Percentiles rank a stretch among this genome's conserved stretches.
These are phyloP conservation scores for Lytechinus variegatus DNA, from an alignment of 35 echinoderm and acorn worm species.

Conservation along the genomic window DNA sequence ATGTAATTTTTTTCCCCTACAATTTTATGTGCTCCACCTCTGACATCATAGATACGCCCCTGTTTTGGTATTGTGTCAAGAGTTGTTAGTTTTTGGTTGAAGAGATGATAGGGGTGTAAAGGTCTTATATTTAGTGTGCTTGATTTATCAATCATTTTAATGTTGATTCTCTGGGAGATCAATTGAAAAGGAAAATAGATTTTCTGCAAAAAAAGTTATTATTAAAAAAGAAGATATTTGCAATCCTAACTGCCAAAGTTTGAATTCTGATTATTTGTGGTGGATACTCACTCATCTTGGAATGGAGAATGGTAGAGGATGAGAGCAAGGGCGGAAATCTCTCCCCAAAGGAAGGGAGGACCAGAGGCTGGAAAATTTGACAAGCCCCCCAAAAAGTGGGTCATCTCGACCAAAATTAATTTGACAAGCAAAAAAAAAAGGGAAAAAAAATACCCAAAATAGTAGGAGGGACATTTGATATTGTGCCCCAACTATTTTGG, in stretches of 20 bases:
- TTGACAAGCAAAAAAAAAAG: too few relatives aligned
- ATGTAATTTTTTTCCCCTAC: too few relatives aligned
- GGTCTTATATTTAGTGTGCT: background rate
- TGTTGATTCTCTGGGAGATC: slow-evolving; percentile 6
- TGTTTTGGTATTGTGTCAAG: background rate
- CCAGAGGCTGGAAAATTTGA: too few relatives aligned
- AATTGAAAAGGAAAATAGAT: background rate
- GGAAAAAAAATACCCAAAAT: too few relatives aligned
- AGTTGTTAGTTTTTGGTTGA: background rate
- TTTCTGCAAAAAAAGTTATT: background rate
- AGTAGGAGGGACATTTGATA: too few relatives aligned
- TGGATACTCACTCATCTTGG: background rate
- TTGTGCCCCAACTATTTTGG: too few relatives aligned
- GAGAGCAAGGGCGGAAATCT: background rate
- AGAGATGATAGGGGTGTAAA: background rate
- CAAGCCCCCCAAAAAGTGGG: too few relatives aligned
- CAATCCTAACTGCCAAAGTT: background rate
- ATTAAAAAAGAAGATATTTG: background rate
- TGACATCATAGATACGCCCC: background rate
- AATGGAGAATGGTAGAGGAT: background rate
- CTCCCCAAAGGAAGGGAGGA: too few relatives aligned
- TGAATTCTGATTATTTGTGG: background rate
- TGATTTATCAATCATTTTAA: background rate
- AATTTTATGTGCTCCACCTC: too few relatives aligned
- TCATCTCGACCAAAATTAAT: too few relatives aligned